Percentiles rank a stretch among this genome's conserved stretches.
These are phyloP conservation scores for Tiphia femorata DNA, from an alignment of 2,888 invertebrate genomes.

Conservation along the genomic window DNA sequence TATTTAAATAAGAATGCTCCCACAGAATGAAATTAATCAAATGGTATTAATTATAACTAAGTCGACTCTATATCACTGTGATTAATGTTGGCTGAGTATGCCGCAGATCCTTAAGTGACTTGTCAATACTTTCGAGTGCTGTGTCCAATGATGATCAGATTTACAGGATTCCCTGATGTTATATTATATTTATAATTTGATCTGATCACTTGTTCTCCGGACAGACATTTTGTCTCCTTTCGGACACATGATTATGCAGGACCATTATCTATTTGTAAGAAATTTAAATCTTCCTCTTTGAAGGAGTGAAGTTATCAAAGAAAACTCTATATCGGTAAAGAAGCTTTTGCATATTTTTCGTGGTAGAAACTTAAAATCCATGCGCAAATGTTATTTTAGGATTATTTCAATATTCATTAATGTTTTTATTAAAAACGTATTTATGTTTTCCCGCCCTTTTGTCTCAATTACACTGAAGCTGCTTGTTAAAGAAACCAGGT, in stretches of 20 bases:
- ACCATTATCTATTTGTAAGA: too few relatives aligned
- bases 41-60: slow-evolving; percentile 23
- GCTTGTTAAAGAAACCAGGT: not conserved
- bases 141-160: too few relatives aligned
- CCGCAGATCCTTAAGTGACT: slow-evolving; percentile 14
- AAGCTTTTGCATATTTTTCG: slow-evolving; percentile 19
- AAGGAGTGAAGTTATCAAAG: too few relatives aligned
- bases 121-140: too few relatives aligned
- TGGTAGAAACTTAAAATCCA: slow-evolving; percentile 29
- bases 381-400: slow-evolving; percentile 15
- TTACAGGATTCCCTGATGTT: too few relatives aligned
- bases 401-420: slow-evolving; percentile 15
- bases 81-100: slow-evolving; percentile 19
- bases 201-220: too few relatives aligned
- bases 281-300: too few relatives aligned
- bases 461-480: not conserved
- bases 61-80: slow-evolving; percentile 10
- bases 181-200: too few relatives aligned
- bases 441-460: slow-evolving; percentile 7
- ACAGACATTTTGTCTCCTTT: too few relatives aligned
- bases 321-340: slow-evolving; percentile 14
- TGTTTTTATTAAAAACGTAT: slow-evolving; percentile 7
- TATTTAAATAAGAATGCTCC: slow-evolving; percentile 16
- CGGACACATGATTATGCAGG: too few relatives aligned
- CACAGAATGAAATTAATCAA: slow-evolving; percentile 15